These are phyloP conservation scores for Bradypus variegatus DNA, from an alignment of 2,797 vertebrate genomes.

Conservation along the genomic window DNA sequence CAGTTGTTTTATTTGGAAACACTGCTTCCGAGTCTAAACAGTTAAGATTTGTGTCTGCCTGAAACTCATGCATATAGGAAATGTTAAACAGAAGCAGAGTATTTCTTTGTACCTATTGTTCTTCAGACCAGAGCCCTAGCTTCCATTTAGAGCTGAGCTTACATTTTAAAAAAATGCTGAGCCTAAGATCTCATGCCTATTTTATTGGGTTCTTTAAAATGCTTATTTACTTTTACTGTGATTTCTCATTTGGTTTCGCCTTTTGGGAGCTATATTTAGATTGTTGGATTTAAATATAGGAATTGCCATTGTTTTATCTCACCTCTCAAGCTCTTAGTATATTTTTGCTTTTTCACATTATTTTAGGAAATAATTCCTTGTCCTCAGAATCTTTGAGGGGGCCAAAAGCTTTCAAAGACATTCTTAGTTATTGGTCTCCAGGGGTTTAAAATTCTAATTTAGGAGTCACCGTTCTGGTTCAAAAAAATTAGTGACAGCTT, in stretches of 20 bases:
- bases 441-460: neutral
- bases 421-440: neutral
- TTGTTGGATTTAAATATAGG: neutral
- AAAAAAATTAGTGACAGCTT: conserved; percentile 46
- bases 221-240: neutral
- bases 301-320: neutral
- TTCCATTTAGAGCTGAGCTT: neutral
- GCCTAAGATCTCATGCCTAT: neutral
- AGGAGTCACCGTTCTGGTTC: conserved; percentile 16
- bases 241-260: neutral
- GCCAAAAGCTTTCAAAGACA: neutral
- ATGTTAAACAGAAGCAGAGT: neutral
- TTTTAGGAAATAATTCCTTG: neutral
- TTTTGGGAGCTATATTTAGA: neutral
- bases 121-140: neutral
- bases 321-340: neutral
- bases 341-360: neutral
- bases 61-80: neutral
- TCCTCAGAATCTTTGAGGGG: neutral
- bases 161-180: neutral
- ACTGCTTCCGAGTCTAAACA: neutral
- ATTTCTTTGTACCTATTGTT: neutral
- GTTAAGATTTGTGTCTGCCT: neutral
- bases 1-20: neutral
- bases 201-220: conserved; percentile 1